These are phyloP conservation scores for Troides oblongomaculatus DNA, from an alignment of 2,888 invertebrate species.

Conservation along the genomic window DNA sequence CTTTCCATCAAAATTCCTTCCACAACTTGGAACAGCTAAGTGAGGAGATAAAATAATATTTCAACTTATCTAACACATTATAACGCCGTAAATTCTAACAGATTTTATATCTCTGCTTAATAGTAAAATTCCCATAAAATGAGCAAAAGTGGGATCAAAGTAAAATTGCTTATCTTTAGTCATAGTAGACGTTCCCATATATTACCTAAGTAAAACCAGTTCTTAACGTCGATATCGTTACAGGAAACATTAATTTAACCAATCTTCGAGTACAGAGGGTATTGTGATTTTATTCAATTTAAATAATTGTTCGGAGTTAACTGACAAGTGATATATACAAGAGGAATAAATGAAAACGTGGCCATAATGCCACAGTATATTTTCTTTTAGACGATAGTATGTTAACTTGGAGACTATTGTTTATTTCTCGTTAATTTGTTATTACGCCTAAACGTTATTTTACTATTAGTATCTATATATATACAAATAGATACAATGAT, in stretches of 20 bases:
- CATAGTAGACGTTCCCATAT: conserved; percentile 8
- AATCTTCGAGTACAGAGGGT: no score
- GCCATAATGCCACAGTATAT: no score
- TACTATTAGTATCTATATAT: no score
- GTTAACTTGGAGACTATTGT: no score
- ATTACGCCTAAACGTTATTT: no score
- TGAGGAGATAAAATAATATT: background rate
- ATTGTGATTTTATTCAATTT: no score
- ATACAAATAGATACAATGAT: no score
- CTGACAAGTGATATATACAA: no score
- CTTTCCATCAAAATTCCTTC: background rate
- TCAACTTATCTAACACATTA: conserved; percentile 39
- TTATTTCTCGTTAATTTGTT: no score
- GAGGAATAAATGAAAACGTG: no score
- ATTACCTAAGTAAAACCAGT: conserved; percentile 2
- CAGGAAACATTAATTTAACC: background rate
- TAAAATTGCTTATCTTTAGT: conserved; percentile 6
- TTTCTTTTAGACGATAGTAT: no score
- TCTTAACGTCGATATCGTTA: conserved; percentile 13
- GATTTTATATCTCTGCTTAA: background rate
- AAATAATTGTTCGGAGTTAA: no score
- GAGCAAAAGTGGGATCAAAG: background rate
- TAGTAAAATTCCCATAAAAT: background rate
- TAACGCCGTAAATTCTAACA: conserved; percentile 9
- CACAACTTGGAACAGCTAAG: background rate